Conservation (phyloP, 1,140 invertebrate species). For the Triops cancriformis region DNA sequence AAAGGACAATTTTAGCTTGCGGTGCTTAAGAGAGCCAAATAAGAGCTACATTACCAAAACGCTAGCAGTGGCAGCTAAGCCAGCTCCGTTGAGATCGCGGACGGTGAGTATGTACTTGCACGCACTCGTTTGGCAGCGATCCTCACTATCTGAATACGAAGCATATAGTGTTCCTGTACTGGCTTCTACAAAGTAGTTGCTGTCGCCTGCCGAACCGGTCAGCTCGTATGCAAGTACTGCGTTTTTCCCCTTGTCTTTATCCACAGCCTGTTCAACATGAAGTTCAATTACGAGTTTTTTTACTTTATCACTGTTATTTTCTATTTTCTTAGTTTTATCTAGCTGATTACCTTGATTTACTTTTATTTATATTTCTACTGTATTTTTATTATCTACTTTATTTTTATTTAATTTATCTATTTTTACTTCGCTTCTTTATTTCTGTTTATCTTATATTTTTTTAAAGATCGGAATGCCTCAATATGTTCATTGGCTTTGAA, state of each 20-base stretch:
- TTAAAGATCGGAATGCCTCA: too few relatives aligned
- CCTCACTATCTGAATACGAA: background rate
- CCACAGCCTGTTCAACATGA: background rate
- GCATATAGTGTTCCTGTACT: background rate
- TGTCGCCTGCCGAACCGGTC: background rate
- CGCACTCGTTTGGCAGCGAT: background rate
- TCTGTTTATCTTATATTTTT: too few relatives aligned
- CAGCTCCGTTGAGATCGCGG: background rate
- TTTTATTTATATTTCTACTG: too few relatives aligned
- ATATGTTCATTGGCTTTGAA: too few relatives aligned
- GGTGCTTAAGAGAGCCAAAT: too few relatives aligned
- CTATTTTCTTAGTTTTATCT: too few relatives aligned
- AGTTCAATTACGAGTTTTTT: too few relatives aligned
- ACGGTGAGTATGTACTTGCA: background rate
- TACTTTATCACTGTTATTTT: too few relatives aligned
- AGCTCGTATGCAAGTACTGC: constrained; percentile 14
- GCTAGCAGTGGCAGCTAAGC: background rate
- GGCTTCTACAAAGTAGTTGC: background rate
- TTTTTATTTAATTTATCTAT: too few relatives aligned
- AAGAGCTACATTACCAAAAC: background rate
- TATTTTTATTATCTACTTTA: too few relatives aligned
- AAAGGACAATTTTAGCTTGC: background rate
- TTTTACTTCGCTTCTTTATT: too few relatives aligned
- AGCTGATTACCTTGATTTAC: too few relatives aligned
- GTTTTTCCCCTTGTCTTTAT: background rate